phyloP scores from a whole-genome alignment of 2,113 vertebrate genomes.

The Mionectes macconnelli region DNA sequence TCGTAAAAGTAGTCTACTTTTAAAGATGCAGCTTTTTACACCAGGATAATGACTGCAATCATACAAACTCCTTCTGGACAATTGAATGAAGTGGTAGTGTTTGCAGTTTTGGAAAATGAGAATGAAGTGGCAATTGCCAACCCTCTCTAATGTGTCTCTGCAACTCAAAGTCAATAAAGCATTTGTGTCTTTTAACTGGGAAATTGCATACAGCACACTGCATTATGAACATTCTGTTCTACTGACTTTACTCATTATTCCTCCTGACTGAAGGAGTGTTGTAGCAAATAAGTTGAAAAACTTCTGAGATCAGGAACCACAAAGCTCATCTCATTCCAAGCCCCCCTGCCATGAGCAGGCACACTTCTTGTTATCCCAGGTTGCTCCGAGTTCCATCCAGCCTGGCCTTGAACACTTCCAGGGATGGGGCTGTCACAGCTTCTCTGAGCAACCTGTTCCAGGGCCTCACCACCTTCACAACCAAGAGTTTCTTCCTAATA shows the following conservation, averaged over 20 bases:
- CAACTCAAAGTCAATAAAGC: not conserved
- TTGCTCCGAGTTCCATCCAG: fast-evolving
- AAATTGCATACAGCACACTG: not conserved
- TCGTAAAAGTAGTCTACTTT: not conserved
- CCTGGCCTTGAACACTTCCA: not conserved
- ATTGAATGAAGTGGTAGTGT: fast-evolving
- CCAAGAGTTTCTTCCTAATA: not conserved
- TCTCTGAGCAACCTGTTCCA: fast-evolving
- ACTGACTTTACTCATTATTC: not conserved
- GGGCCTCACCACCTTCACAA: fast-evolving
- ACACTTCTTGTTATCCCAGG: fast-evolving
- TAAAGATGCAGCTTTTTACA: not conserved
- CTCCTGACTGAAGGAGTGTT: not conserved
- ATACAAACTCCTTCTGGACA: not conserved
- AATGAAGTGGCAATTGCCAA: not conserved
- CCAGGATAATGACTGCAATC: not conserved
- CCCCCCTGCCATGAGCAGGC: not conserved
- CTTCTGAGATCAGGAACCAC: not conserved
- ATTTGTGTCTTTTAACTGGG: not conserved
- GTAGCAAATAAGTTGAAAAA: not conserved
- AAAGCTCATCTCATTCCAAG: not conserved
- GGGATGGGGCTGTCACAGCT: not conserved
- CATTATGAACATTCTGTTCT: not conserved
- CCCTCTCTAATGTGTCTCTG: not conserved
- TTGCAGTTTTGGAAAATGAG: not conserved